A percentile compares a stretch with the other conserved stretches of the same genome.
Conservation (phyloP, 2,888 invertebrate genomes). For the Penaeus monodon region DNA sequence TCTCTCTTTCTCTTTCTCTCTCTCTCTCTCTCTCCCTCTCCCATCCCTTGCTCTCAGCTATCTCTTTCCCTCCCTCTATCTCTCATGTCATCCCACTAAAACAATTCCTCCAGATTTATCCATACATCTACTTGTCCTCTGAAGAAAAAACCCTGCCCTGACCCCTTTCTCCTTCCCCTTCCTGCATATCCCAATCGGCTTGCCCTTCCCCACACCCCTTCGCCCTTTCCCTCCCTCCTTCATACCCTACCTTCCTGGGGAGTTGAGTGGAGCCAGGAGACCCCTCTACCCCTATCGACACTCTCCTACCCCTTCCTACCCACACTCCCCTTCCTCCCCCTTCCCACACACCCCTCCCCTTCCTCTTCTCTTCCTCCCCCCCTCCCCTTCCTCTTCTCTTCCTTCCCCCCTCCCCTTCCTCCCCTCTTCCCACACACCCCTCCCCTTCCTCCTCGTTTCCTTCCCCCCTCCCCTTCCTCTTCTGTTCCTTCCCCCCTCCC, state of each 20-base stretch:
- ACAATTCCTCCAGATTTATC: background rate
- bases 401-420: too few relatives aligned
- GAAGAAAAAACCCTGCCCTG: background rate
- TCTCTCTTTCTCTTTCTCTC: background rate
- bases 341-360: too few relatives aligned
- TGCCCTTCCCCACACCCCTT: background rate
- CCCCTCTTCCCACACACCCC: background rate
- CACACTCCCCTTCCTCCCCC: too few relatives aligned
- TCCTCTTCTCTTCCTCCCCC: background rate
- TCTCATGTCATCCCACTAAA: background rate
- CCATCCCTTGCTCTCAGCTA: background rate
- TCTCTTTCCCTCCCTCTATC: background rate
- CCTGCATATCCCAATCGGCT: background rate
- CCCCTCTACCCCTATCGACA: too few relatives aligned
- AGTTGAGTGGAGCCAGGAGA: too few relatives aligned
- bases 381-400: too few relatives aligned
- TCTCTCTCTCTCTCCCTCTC: background rate
- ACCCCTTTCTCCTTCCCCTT: background rate
- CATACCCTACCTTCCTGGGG: constrained; percentile 9
- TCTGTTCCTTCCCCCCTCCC: background rate
- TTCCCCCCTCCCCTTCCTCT: background rate
- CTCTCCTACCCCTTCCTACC: too few relatives aligned
- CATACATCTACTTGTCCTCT: background rate
- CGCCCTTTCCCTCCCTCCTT: background rate
- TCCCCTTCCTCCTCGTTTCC: background rate